Evolutionary conservation across 2,888 invertebrate species (phyloP).

Genomic region (Galeopsomyia nigrocyanea): DNA sequence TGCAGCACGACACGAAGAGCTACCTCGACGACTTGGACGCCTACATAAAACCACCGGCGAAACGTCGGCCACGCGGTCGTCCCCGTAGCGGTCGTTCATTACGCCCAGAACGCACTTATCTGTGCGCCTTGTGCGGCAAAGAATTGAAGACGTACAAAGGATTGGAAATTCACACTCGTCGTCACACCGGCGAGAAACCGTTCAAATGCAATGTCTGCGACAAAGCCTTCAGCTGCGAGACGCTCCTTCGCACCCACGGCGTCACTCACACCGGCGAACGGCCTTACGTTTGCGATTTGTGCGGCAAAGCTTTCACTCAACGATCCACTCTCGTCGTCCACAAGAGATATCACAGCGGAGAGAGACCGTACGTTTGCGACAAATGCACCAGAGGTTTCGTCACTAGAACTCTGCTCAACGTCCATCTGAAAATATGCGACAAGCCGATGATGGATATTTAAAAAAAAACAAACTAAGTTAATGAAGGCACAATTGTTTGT

Average conservation of each 20-base stretch:
- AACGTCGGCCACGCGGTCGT: constrained; percentile 37
- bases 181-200: constrained; percentile 63
- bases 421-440: constrained; percentile 52
- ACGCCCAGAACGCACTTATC: constrained; percentile 52
- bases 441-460: background rate
- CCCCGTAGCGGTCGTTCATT: constrained; percentile 26
- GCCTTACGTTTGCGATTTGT: constrained; percentile 56
- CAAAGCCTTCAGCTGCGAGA: constrained; percentile 61
- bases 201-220: constrained; percentile 60
- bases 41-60: background rate
- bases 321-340: constrained; percentile 61
- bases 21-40: constrained; percentile 32
- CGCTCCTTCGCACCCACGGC: constrained; percentile 70
- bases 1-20: constrained; percentile 1
- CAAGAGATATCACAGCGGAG: constrained; percentile 61
- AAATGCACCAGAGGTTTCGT: constrained; percentile 62
- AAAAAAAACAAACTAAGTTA: too few species aligned
- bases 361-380: constrained; percentile 60
- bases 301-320: constrained; percentile 60
- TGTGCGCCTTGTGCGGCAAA: constrained; percentile 61
- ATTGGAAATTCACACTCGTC: constrained; percentile 60
- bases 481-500: too few species aligned
- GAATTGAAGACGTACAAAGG: constrained; percentile 62
- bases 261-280: constrained; percentile 57
- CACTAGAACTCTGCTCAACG: constrained; percentile 58